Conservation (phyloP, 2,797 vertebrate species). For the Myotis daubentonii region DNA sequence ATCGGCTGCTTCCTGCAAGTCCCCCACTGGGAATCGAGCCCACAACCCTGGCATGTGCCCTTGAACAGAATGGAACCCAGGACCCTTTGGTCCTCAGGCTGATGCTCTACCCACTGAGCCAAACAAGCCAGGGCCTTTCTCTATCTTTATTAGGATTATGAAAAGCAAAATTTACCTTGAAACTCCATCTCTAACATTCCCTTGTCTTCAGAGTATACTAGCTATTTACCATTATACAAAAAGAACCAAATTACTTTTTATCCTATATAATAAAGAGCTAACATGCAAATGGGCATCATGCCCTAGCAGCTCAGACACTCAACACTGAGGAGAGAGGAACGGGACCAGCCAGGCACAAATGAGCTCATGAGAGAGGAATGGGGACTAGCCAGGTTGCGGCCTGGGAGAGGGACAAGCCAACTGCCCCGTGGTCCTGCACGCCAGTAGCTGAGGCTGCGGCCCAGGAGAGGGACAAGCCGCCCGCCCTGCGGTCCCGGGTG, state of each 20-base stretch:
- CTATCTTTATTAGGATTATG: background rate
- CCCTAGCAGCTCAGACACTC: too few relatives aligned
- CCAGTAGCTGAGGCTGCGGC: too few relatives aligned
- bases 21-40: background rate
- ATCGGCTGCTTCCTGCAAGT: background rate
- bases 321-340: too few relatives aligned
- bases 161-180: constrained; percentile 33
- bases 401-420: too few relatives aligned
- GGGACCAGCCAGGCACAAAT: too few relatives aligned
- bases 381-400: too few relatives aligned
- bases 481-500: too few relatives aligned
- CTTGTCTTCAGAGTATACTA: background rate
- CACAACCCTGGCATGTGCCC: background rate
- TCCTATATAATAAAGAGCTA: too few relatives aligned
- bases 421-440: too few relatives aligned
- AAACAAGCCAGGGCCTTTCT: background rate
- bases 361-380: too few relatives aligned
- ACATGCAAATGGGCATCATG: too few relatives aligned
- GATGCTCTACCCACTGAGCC: background rate
- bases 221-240: background rate
- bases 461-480: too few relatives aligned
- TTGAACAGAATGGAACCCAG: background rate
- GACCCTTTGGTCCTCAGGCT: background rate
- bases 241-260: background rate
- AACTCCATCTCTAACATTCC: background rate